These are phyloP conservation scores for Manis javanica DNA, from an alignment of 2,797 vertebrate genomes.

Conservation along the genomic window DNA sequence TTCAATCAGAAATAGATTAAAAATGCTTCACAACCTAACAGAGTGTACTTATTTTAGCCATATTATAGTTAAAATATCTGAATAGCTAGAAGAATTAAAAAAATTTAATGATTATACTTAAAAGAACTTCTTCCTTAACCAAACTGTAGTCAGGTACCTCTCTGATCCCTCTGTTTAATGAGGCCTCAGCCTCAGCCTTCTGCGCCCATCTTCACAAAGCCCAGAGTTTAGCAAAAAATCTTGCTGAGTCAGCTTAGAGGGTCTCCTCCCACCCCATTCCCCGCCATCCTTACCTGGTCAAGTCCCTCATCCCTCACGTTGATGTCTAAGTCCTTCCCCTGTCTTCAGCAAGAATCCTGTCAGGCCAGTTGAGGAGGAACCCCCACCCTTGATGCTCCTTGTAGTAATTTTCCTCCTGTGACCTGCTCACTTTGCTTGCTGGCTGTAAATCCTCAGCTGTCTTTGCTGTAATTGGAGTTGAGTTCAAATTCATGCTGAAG, in stretches of 20 bases:
- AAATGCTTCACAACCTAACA: background rate
- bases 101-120: background rate
- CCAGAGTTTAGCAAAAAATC: background rate
- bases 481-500: background rate
- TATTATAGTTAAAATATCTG: background rate
- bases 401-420: background rate
- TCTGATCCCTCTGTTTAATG: background rate
- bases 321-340: background rate
- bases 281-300: background rate
- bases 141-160: background rate
- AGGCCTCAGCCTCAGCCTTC: no score
- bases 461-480: background rate
- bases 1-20: background rate
- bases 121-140: background rate
- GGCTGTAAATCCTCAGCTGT: background rate
- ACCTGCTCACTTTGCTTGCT: no score
- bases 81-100: background rate
- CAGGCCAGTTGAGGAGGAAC: no score
- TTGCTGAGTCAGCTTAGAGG: background rate
- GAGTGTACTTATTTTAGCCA: background rate
- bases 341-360: background rate
- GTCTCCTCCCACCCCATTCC: no score
- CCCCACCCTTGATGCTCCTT: background rate
- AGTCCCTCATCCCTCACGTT: background rate
- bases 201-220: background rate